These are phyloP conservation scores for Parazoanthus swiftii DNA, from an alignment of 92 coral and sea anemone species.

Conservation along the genomic window DNA sequence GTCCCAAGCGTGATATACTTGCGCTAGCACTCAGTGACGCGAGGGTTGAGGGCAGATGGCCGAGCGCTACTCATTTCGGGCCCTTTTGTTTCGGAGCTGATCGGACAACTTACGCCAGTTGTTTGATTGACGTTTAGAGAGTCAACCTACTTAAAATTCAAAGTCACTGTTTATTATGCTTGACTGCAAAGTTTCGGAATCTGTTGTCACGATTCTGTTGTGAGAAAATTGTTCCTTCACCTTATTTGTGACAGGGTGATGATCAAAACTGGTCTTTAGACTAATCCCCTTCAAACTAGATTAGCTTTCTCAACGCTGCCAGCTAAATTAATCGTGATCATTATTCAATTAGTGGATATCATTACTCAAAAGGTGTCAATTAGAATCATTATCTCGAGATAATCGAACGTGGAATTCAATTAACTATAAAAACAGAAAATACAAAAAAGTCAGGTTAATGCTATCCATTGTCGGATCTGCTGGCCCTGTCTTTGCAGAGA, in stretches of 20 bases:
- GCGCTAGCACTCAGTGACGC: conserved; percentile 23
- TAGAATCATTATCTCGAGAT: conserved; percentile 95
- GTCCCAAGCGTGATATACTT: conserved; percentile 36
- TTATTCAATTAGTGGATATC: conserved; percentile 93
- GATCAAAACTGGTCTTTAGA: conserved; percentile 17
- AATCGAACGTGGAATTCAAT: conserved; percentile 99
- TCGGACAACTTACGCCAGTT: conserved; percentile 46
- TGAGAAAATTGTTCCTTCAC: conserved; percentile 18
- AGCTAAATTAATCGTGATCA: conserved; percentile 84
- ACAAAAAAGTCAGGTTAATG: conserved; percentile 67
- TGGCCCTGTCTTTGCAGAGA: conserved; percentile 61
- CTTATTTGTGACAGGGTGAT: conserved; percentile 29
- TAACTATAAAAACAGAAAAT: conserved; percentile 82
- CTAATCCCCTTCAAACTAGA: conserved; percentile 36
- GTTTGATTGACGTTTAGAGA: conserved; percentile 62
- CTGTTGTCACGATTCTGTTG: conserved; percentile 39
- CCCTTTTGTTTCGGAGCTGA: conserved; percentile 34
- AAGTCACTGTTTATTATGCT: conserved; percentile 61
- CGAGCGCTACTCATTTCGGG: conserved; percentile 17
- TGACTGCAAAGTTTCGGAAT: conserved; percentile 33
- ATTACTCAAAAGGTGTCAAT: conserved; percentile 93
- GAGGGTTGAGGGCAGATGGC: conserved; percentile 28
- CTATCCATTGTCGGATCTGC: conserved; percentile 71
- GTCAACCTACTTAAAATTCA: conserved; percentile 69
- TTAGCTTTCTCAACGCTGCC: conserved; percentile 44